Evolutionary conservation across 2,797 vertebrate species (phyloP).

Genomic region (Clarias pachynema): DNA sequence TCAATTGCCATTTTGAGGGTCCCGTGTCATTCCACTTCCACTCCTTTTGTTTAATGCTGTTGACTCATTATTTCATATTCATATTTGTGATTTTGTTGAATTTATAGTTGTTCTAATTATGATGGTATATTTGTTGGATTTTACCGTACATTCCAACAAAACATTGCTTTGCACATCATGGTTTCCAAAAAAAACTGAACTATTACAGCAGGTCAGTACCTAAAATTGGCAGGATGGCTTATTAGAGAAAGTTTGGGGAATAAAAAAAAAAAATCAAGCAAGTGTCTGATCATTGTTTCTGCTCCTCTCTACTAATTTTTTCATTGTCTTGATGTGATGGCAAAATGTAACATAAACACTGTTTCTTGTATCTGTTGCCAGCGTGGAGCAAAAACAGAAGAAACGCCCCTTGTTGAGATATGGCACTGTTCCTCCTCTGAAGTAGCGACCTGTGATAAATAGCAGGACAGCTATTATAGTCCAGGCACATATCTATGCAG

Average conservation of each 20-base stretch:
- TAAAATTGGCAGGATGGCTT: no score
- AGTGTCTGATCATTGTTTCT: background rate
- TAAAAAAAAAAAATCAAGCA: background rate
- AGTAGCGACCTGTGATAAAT: conserved; percentile 36
- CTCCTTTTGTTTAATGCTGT: background rate
- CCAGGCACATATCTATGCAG: conserved; percentile 42
- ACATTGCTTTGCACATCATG: background rate
- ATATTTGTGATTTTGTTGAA: background rate
- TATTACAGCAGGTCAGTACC: background rate
- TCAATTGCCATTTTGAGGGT: no score
- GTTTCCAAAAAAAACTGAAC: background rate
- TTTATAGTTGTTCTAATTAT: background rate
- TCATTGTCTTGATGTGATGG: background rate
- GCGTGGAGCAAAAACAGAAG: background rate
- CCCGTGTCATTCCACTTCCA: no score
- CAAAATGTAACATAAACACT: background rate
- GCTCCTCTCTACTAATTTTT: background rate
- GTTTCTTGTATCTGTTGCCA: background rate
- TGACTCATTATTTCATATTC: background rate
- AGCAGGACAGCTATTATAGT: conserved; percentile 52
- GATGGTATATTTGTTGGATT: background rate
- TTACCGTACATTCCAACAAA: no score
- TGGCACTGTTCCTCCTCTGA: conserved; percentile 19
- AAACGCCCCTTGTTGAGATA: conserved; percentile 31
- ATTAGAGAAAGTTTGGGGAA: background rate